These are phyloP conservation scores for Rhinopomastus cyanomelas DNA, from an alignment of 2,113 vertebrate species.

Conservation along the genomic window DNA sequence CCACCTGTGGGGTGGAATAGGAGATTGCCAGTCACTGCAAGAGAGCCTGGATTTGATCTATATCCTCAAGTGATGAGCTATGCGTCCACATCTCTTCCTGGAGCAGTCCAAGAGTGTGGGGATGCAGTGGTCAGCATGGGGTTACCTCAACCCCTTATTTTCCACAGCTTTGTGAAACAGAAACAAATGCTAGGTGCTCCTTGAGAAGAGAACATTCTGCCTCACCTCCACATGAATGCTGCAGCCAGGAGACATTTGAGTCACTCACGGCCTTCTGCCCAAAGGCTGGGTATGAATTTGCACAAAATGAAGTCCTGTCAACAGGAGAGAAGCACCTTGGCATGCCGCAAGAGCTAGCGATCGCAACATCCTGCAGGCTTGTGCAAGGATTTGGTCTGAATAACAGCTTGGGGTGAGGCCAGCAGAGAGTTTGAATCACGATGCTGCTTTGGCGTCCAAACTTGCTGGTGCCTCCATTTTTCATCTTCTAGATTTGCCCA, in stretches of 20 bases:
- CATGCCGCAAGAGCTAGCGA: background rate
- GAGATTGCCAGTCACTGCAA: background rate
- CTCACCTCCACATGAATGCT: background rate
- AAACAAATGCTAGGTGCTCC: background rate
- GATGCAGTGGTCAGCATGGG: background rate
- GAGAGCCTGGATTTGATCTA: background rate
- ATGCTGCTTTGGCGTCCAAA: background rate
- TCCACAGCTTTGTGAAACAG: background rate
- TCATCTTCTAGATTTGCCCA: background rate
- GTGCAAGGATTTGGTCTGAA: background rate
- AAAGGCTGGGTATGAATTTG: background rate
- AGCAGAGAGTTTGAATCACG: background rate
- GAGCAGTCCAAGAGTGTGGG: background rate
- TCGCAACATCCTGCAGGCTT: background rate
- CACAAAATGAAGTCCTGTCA: background rate
- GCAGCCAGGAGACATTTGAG: background rate
- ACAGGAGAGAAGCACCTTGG: background rate
- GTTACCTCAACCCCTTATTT: background rate
- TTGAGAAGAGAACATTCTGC: fast-evolving
- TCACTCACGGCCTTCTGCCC: background rate
- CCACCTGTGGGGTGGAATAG: background rate
- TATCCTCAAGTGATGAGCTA: background rate
- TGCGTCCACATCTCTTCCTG: background rate
- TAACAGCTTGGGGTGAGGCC: background rate
- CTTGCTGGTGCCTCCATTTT: background rate